Conservation (phyloP, 2,888 invertebrate species). For the Allygus modestus region DNA sequence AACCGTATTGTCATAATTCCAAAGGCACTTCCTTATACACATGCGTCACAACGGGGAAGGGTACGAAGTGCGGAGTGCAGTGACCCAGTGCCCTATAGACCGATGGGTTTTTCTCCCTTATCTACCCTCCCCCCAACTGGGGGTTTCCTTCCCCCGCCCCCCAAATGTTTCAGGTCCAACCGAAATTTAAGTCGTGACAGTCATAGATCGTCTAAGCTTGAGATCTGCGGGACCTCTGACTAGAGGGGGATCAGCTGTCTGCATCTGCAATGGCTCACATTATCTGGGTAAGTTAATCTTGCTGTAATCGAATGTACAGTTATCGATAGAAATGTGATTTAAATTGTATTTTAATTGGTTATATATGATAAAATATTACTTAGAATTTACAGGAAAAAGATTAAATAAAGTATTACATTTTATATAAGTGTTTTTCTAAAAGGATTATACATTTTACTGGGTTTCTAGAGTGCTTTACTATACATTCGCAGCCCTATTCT, state of each 20-base stretch:
- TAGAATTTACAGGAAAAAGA: too few species aligned
- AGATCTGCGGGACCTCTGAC: not conserved
- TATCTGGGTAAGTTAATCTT: not conserved
- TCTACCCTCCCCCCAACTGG: not conserved
- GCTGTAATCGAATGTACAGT: too few species aligned
- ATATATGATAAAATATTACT: too few species aligned
- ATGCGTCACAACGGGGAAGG: not conserved
- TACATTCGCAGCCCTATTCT: too few species aligned
- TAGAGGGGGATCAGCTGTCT: not conserved
- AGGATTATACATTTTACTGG: too few species aligned
- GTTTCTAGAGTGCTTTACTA: too few species aligned
- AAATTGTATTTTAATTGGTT: too few species aligned
- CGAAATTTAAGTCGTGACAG: not conserved
- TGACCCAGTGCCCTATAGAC: not conserved
- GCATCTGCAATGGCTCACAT: not conserved
- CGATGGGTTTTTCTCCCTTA: too few species aligned
- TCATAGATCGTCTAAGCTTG: not conserved
- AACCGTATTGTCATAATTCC: not conserved
- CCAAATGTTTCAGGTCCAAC: not conserved
- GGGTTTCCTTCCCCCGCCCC: not conserved
- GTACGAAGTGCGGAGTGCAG: not conserved
- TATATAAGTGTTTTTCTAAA: too few species aligned
- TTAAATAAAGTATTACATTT: too few species aligned
- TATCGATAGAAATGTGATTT: too few species aligned
- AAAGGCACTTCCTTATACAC: not conserved